phyloP scores from a whole-genome alignment of 1,140 invertebrate genomes.

The Ips nitidus region DNA sequence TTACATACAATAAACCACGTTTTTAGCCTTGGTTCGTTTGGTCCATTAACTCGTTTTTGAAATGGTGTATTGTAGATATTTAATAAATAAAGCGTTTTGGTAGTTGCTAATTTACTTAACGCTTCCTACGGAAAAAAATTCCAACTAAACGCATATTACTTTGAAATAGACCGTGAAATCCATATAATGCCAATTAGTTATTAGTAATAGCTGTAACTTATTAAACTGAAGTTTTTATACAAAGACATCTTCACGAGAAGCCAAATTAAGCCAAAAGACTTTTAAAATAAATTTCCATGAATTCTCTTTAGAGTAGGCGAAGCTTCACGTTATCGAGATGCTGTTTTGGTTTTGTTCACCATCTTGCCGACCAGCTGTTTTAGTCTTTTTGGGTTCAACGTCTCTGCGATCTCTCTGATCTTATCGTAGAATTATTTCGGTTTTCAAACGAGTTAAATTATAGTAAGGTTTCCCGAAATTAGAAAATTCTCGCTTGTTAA shows the following conservation, averaged over 20 bases:
- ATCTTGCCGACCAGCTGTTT: slow-evolving; percentile 11
- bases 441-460: slow-evolving; percentile 23
- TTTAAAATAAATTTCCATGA: slow-evolving; percentile 14
- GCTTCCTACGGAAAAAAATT: too few species aligned
- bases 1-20: too few species aligned
- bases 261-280: slow-evolving; percentile 6
- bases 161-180: too few species aligned
- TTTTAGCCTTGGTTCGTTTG: too few species aligned
- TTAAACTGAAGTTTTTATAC: too few species aligned
- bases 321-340: slow-evolving; percentile 2
- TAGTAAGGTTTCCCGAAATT: slow-evolving; percentile 5
- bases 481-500: slow-evolving; percentile 12
- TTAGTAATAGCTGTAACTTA: too few species aligned
- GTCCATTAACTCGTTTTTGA: too few species aligned
- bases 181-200: too few species aligned
- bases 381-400: slow-evolving; percentile 28
- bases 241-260: not conserved
- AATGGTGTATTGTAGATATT: too few species aligned
- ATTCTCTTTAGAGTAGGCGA: slow-evolving; percentile 15
- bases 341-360: slow-evolving; percentile 1
- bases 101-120: too few species aligned
- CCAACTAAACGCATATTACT: too few species aligned
- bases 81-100: too few species aligned
- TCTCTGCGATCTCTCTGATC: slow-evolving; percentile 18
- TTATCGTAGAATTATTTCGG: slow-evolving; percentile 21